phyloP scores from a whole-genome alignment of 2,113 vertebrate species.

The Vulpes vulpes region DNA sequence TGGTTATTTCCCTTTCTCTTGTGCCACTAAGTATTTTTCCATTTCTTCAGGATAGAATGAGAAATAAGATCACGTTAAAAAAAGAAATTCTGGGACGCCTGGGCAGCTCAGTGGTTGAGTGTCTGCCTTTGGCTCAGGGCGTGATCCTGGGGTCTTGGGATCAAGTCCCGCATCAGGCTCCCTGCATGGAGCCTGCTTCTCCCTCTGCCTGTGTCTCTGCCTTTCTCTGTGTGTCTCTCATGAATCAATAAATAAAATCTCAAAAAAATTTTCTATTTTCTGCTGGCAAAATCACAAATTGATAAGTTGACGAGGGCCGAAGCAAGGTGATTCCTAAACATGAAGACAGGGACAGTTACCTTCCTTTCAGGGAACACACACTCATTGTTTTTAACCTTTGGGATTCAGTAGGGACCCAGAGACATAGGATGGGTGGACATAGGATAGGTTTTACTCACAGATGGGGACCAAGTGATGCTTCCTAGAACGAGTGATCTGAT shows the following conservation, averaged over 20 bases:
- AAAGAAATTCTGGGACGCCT: not conserved
- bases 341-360: not conserved
- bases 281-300: not conserved
- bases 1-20: not conserved
- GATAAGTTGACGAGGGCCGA: not conserved
- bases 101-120: too few relatives aligned
- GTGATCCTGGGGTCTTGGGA: too few relatives aligned
- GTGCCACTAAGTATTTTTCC: not conserved
- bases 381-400: not conserved
- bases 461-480: not conserved
- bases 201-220: too few relatives aligned
- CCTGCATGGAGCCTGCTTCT: too few relatives aligned
- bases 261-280: not conserved
- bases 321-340: constrained; percentile 1
- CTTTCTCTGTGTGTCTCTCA: too few relatives aligned
- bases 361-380: not conserved
- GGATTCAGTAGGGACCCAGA: not conserved
- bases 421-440: not conserved
- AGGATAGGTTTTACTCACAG: not conserved
- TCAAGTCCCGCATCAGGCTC: too few relatives aligned
- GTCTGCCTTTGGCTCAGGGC: too few relatives aligned
- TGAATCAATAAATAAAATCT: too few relatives aligned
- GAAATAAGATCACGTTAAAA: not conserved
- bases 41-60: not conserved
- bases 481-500: not conserved